Evolutionary conservation across 2,113 vertebrate species (phyloP), one percentile per base, ranked within the genome.

Genomic region (Holacanthus passer): DNA sequence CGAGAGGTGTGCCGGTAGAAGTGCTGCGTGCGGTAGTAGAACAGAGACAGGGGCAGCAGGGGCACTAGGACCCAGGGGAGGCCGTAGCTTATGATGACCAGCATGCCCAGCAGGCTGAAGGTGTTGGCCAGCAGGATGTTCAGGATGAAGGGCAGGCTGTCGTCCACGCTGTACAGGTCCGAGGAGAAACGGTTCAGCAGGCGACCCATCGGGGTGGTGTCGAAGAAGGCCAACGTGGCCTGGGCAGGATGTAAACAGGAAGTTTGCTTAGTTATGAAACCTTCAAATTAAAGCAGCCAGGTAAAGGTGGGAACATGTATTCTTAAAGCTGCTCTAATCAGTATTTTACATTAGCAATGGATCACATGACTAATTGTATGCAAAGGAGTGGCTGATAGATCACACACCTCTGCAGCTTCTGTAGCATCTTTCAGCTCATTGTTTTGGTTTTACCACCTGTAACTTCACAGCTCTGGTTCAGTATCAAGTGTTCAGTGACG

Each of bases 121-220:
- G 93, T 5, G 19, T 97, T 96, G 86, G 98, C 96, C 87, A 99
- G 90, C 37, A 99, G 93, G 89, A 99, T 97, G 92, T 99, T 99
- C 55, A 99, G 95, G 39, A 96, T 74, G 88, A 99, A 99, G 0
- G 98, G 98, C 85, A 99, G 91, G 72, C 91, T 96, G 93, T 97
- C 96, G 24, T 99, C 98, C 22, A 96, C 95, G 0, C 94, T 95
- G 93, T 97, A 97, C 74, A 99, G 69, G 32, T 99, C 98, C 0
- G 98, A 98, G n/a, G 98, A 99, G 88, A 99, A 98, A 52, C 98
- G 97, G 94, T 99, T 99, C 13, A 99, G 93, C 58, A 99, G 91
- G 3, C 96, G 95, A 16, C 98, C 98, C 8, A 90, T 85, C 1
- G 98, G 98, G 0, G 97, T 98, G 67, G 90, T 96, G 89, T 99